These are phyloP conservation scores for Amphilophus citrinellus DNA, from an alignment of 2,113 vertebrate species.

Conservation along the genomic window DNA sequence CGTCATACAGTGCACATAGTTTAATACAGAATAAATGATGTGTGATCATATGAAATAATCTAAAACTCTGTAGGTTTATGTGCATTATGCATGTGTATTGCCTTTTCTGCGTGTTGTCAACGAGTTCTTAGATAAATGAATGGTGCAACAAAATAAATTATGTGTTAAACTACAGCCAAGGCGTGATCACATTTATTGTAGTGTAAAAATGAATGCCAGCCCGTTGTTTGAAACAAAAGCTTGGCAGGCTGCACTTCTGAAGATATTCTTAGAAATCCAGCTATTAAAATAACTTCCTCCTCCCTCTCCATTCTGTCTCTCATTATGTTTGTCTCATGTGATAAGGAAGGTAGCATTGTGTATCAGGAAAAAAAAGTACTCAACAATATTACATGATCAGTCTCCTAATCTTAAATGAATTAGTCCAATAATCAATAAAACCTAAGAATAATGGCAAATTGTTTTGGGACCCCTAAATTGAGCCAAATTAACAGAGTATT, in stretches of 20 bases:
- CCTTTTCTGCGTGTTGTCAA: neutral
- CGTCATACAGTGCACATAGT: neutral
- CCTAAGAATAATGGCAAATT: neutral
- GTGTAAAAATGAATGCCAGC: constrained; percentile 35
- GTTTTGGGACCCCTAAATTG: neutral
- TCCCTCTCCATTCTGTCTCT: constrained; percentile 6
- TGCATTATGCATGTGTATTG: neutral
- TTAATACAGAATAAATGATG: constrained; percentile 1
- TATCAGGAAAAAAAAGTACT: neutral
- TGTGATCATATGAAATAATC: neutral
- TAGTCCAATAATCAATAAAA: neutral
- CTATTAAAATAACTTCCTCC: constrained; percentile 51
- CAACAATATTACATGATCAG: neutral
- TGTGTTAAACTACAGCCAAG: constrained; percentile 1
- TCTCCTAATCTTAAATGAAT: neutral
- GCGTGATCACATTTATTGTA: constrained; percentile 14
- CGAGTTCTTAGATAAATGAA: neutral
- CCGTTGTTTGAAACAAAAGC: constrained; percentile 36
- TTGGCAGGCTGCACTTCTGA: constrained; percentile 48
- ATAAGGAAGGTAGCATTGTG: neutral
- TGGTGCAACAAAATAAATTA: constrained; percentile 11
- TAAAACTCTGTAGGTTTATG: neutral
- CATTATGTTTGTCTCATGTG: constrained; percentile 9
- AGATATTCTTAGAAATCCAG: constrained; percentile 69
- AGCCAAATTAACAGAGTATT: neutral